Evolutionary conservation across 2,888 invertebrate species (phyloP).

Genomic region (Ophion slaviceki): DNA sequence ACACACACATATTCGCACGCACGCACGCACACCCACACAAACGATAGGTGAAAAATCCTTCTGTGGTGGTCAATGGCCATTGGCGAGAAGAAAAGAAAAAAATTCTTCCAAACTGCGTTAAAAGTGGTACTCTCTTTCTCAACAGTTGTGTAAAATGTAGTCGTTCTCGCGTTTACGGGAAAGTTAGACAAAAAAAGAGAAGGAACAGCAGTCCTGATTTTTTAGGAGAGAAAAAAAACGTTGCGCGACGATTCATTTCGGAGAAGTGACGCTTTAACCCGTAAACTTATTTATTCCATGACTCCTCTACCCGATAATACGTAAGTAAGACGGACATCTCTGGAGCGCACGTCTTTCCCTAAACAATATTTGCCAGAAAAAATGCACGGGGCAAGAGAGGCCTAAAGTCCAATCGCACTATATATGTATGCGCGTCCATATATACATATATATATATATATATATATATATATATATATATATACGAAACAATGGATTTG

Average conservation of each 20-base stretch:
- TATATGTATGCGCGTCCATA: constrained; percentile 9
- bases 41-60: constrained; percentile 67
- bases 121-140: constrained; percentile 59
- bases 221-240: constrained; percentile 60
- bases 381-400: constrained; percentile 6
- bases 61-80: constrained; percentile 71
- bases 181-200: constrained; percentile 33
- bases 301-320: constrained; percentile 77
- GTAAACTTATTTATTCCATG: constrained; percentile 77
- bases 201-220: constrained; percentile 24
- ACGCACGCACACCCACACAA: constrained; percentile 36
- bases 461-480: constrained; percentile 21
- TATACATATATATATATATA: constrained; percentile 4
- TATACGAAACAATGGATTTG: not conserved
- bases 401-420: constrained; percentile 6
- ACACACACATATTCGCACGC: constrained; percentile 22
- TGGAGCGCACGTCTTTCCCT: constrained; percentile 26
- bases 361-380: constrained; percentile 14
- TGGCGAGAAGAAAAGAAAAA: constrained; percentile 61
- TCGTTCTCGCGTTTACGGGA: constrained; percentile 51
- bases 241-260: constrained; percentile 67
- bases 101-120: constrained; percentile 54
- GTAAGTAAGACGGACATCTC: constrained; percentile 72
- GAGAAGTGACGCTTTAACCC: constrained; percentile 73
- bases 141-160: constrained; percentile 69